A percentile compares a stretch with the other conserved stretches of the same genome.
phyloP scores from a whole-genome alignment of 2,113 vertebrate species.

The Corydoras maculifer region DNA sequence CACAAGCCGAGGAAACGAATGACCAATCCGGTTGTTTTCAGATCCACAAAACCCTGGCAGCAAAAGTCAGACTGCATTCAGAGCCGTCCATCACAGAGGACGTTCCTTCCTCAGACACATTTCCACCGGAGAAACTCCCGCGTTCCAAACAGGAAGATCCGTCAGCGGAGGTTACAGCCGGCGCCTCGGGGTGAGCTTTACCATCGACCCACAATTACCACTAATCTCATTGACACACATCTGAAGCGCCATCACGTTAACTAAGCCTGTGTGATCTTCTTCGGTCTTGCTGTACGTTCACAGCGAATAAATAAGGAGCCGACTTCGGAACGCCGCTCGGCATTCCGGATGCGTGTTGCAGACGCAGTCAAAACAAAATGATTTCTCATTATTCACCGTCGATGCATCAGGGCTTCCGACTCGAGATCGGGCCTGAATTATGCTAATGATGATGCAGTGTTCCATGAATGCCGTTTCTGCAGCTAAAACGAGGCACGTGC shows the following conservation, averaged over 20 bases:
- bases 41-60: too few species aligned
- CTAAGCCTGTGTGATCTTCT: not conserved
- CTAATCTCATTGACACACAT: conserved; percentile 17
- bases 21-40: too few species aligned
- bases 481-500: conserved; percentile 1
- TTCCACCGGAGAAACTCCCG: not conserved
- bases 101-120: not conserved
- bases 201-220: conserved; percentile 17
- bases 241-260: conserved; percentile 8
- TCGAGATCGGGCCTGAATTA: not conserved
- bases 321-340: not conserved
- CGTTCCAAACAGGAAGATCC: not conserved
- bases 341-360: not conserved
- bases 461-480: not conserved
- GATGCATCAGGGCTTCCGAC: conserved; percentile 6
- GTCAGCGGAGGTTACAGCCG: not conserved
- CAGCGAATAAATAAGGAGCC: conserved; percentile 3
- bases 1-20: too few species aligned
- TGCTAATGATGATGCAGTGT: not conserved
- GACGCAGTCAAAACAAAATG: not conserved
- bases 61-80: too few species aligned
- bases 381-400: conserved; percentile 8
- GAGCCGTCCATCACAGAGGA: too few species aligned
- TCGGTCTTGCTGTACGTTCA: not conserved
- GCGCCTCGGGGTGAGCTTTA: conserved; percentile 5